Percentiles rank a stretch among this genome's conserved stretches.
phyloP scores from a whole-genome alignment of 2,113 vertebrate species.

The Gracilinanus agilis region DNA sequence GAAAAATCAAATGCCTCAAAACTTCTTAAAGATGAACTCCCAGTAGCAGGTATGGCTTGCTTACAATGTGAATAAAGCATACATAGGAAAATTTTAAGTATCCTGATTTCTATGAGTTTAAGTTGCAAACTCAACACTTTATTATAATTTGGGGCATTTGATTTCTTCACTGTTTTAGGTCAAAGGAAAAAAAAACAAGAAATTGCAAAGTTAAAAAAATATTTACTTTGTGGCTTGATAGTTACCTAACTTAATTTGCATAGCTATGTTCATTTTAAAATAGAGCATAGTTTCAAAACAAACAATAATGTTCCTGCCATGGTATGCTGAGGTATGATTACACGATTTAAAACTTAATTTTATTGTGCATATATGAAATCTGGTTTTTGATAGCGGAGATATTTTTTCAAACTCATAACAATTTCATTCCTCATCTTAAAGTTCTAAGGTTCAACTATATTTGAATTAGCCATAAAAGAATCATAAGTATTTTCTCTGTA shows the following conservation, averaged over 20 bases:
- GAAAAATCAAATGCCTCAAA: background rate
- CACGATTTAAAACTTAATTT: constrained; percentile 73
- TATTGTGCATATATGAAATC: constrained; percentile 64
- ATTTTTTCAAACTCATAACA: constrained; percentile 65
- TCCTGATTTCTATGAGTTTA: constrained; percentile 37
- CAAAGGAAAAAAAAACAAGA: constrained; percentile 20
- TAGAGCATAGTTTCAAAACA: constrained; percentile 68
- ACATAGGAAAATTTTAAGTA: constrained; percentile 53
- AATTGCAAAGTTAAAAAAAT: constrained; percentile 6
- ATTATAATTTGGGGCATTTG: constrained; percentile 34
- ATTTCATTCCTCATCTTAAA: constrained; percentile 70
- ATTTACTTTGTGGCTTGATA: constrained; percentile 41
- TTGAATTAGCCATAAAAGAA: constrained; percentile 73
- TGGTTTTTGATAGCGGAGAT: constrained; percentile 67
- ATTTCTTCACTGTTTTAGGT: constrained; percentile 39
- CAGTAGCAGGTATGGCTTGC: background rate
- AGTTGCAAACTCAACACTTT: constrained; percentile 20
- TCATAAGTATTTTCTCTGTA: constrained; percentile 59
- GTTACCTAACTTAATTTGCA: constrained; percentile 70
- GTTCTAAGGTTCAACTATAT: constrained; percentile 71
- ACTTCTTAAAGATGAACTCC: background rate
- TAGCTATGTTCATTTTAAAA: constrained; percentile 68
- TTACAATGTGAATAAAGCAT: constrained; percentile 46
- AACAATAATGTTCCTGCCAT: constrained; percentile 68
- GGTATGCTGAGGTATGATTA: constrained; percentile 68